A percentile compares a stretch with the other conserved stretches of the same genome.
Conservation (phyloP, 2,888 invertebrate genomes). For the Lasiommata megera region DNA sequence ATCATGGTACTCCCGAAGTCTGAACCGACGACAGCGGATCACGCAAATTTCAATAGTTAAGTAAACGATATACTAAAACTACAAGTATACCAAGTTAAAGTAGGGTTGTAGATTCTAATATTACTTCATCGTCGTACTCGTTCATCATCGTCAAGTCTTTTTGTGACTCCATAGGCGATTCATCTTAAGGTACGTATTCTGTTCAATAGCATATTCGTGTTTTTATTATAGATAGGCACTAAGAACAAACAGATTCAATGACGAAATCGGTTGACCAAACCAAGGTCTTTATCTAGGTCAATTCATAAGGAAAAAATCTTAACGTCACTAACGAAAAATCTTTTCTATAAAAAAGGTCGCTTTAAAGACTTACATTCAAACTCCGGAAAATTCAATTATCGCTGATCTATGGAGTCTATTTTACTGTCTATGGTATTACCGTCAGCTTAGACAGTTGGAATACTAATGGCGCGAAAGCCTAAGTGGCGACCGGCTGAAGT, state of each 20-base stretch:
- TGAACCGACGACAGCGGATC: too few species aligned
- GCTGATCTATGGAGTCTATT: not conserved
- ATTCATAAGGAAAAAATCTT: not conserved
- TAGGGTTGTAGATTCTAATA: too few species aligned
- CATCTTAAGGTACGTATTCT: not conserved
- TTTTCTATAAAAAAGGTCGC: too few species aligned
- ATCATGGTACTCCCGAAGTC: too few species aligned
- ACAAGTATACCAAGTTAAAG: too few species aligned
- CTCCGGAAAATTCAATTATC: not conserved
- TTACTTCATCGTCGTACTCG: too few species aligned
- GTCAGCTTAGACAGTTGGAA: slow-evolving; percentile 22
- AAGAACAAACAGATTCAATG: not conserved
- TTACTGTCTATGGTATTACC: slow-evolving; percentile 1
- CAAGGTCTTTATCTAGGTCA: not conserved
- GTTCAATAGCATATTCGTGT: not conserved
- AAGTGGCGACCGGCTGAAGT: slow-evolving; percentile 4
- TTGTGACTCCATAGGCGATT: not conserved
- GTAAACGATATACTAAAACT: too few species aligned
- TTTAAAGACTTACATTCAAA: not conserved
- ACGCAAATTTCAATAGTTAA: too few species aligned
- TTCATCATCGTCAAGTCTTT: too few species aligned
- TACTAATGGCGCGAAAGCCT: slow-evolving; percentile 22
- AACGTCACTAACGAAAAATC: too few species aligned
- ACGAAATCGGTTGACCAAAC: not conserved
- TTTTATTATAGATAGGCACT: not conserved